Evolutionary conservation across 2,113 vertebrate genomes (phyloP).

Genomic region (Limanda limanda): DNA sequence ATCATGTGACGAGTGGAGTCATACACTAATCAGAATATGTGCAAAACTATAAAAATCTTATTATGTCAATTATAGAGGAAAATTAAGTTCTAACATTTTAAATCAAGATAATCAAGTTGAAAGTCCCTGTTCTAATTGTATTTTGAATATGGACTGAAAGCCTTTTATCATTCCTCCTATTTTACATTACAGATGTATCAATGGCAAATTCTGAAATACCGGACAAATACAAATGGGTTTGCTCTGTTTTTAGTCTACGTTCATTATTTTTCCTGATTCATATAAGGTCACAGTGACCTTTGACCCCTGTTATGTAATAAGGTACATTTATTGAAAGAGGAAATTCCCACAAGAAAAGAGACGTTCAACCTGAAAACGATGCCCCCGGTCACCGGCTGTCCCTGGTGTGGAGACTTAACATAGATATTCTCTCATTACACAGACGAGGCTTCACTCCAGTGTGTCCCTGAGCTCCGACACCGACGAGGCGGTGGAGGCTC

Average conservation of each 20-base stretch:
- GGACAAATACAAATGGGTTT: too few species aligned
- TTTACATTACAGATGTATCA: too few species aligned
- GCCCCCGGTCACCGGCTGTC: too few species aligned
- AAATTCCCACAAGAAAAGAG: neutral
- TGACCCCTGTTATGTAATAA: neutral
- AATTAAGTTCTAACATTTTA: neutral
- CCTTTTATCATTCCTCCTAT: neutral
- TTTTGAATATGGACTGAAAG: constrained; percentile 5
- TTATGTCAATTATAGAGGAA: neutral
- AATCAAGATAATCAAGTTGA: neutral
- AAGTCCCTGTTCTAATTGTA: neutral
- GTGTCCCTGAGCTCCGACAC: constrained; percentile 29
- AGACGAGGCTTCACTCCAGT: constrained; percentile 73
- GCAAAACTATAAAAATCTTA: neutral
- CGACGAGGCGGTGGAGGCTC: constrained; percentile 80
- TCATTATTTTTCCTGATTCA: too few species aligned
- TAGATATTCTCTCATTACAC: neutral
- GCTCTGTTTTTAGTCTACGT: too few species aligned
- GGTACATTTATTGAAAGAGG: neutral
- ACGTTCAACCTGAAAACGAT: too few species aligned
- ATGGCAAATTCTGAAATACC: neutral
- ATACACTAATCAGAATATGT: neutral
- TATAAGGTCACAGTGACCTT: too few species aligned
- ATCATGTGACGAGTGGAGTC: constrained; percentile 11
- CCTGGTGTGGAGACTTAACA: too few species aligned